Evolutionary conservation across 2,797 vertebrate species (phyloP), one percentile per base, ranked within the genome.

Genomic region (Falco columbarius): DNA sequence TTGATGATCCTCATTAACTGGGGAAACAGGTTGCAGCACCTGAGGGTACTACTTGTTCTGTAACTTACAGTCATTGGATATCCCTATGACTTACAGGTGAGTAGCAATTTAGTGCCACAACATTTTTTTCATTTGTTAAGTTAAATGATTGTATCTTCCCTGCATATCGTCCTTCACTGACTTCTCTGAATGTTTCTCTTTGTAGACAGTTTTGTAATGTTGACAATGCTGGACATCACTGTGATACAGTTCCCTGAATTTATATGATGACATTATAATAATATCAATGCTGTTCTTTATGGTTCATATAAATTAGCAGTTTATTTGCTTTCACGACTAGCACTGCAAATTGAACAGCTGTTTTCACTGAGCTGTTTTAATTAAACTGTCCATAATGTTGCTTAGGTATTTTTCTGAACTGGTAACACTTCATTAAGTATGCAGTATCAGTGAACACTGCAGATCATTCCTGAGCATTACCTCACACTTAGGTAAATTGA

Each of bases 321-420:
- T 92, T 92, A 95, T 93, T 92, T 94, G 71, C 75, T 91, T 89
- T 91, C 74, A 70, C 6, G 34, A 86, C 52, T 66, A 87, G 72
- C 5, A 15, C 77, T 95, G 86, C 72, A 96, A 92, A 96, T 66
- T 81, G 79, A 96, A 85, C 93, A 95, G 94, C 84, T 97, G 94
- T 85, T 95, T 96, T 77, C 42, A 51, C 42, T 34, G 72, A 87
- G 72, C 67, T 92, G 67, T 75, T 97, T 92, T 97, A 94, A 96
- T 96, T 96, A 94, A 92, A 61, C 65, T 93, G 81, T 83, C 83
- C 86, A 77, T 85, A 92, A 86, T 88, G 77, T 68, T 82, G 72
- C 74, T 72, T 87, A 72, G 77, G 47, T 95, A 66, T 88, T 90
- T 80, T 95, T 82, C 77, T 36, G 46, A 89, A 91, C 65, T 77